phyloP scores from a whole-genome alignment of 2,113 vertebrate genomes.

The Dasyprocta punctata region DNA sequence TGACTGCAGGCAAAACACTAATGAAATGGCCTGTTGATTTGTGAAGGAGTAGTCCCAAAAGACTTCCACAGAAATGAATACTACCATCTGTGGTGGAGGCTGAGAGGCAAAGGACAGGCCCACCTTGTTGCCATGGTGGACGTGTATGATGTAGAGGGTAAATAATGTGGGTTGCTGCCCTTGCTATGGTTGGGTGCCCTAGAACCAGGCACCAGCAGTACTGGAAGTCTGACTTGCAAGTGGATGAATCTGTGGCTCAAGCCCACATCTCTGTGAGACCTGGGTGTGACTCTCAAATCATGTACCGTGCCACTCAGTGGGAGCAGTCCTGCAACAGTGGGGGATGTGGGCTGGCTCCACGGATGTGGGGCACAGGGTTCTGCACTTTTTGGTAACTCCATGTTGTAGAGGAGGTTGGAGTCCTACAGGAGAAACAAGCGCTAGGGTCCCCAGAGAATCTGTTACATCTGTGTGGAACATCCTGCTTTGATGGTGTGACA shows the following conservation, averaged over 20 bases:
- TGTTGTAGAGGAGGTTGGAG: background rate
- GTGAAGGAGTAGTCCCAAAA: background rate
- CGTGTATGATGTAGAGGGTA: background rate
- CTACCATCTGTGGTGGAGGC: background rate
- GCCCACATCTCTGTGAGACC: background rate
- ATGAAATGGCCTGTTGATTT: background rate
- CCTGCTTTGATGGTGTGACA: background rate
- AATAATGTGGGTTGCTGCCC: background rate
- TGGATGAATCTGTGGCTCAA: background rate
- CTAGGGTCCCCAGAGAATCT: background rate
- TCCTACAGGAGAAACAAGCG: background rate
- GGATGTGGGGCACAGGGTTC: background rate
- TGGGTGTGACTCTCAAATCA: background rate
- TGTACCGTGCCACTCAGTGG: background rate
- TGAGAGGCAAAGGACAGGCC: background rate
- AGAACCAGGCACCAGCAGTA: background rate
- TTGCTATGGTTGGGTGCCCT: background rate
- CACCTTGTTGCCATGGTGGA: background rate
- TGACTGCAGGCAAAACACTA: background rate
- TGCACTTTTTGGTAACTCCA: background rate
- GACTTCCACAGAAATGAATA: background rate
- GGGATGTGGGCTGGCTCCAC: background rate
- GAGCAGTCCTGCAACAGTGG: background rate
- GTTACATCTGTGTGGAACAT: background rate
- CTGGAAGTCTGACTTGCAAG: background rate